Percentiles rank a stretch among this genome's conserved stretches.
Conservation (phyloP, 2,888 invertebrate species). For the Athrips mouffetella region DNA sequence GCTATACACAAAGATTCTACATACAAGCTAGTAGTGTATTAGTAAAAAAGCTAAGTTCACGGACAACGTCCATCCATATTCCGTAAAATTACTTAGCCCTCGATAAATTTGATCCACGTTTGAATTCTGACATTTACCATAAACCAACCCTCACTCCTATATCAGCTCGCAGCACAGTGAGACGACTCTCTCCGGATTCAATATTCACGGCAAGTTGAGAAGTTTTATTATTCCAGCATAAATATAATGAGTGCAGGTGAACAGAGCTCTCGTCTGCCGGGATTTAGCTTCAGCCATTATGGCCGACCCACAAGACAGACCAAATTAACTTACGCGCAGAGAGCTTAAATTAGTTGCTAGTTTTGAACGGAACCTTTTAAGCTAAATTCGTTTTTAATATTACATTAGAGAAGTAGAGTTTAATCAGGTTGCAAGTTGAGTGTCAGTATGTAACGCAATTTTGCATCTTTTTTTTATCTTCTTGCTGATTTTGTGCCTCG, state of each 20-base stretch:
- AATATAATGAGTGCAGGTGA: constrained; percentile 77
- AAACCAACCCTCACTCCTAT: neutral
- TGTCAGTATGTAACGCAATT: too few species aligned
- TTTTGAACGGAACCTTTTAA: constrained; percentile 37
- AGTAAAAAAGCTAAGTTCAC: too few species aligned
- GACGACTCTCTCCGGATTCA: constrained; percentile 70
- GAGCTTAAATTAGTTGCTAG: constrained; percentile 54
- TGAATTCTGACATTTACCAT: too few species aligned
- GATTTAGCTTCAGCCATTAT: constrained; percentile 63
- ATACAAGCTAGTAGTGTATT: too few species aligned
- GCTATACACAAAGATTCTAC: too few species aligned
- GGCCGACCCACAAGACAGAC: constrained; percentile 49
- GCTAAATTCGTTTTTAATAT: constrained; percentile 19
- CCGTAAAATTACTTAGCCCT: too few species aligned
- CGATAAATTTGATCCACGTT: too few species aligned
- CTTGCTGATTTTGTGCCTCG: too few species aligned
- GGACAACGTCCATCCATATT: too few species aligned
- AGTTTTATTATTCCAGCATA: constrained; percentile 77
- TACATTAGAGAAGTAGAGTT: neutral
- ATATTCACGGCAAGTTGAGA: constrained; percentile 72
- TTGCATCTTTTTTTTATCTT: too few species aligned
- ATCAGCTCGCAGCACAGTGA: constrained; percentile 43
- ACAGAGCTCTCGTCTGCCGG: constrained; percentile 60
- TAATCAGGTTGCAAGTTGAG: neutral
- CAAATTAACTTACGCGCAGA: constrained; percentile 55